phyloP scores from a whole-genome alignment of 2,888 invertebrate species.

The Leptinotarsa tumamoca region DNA sequence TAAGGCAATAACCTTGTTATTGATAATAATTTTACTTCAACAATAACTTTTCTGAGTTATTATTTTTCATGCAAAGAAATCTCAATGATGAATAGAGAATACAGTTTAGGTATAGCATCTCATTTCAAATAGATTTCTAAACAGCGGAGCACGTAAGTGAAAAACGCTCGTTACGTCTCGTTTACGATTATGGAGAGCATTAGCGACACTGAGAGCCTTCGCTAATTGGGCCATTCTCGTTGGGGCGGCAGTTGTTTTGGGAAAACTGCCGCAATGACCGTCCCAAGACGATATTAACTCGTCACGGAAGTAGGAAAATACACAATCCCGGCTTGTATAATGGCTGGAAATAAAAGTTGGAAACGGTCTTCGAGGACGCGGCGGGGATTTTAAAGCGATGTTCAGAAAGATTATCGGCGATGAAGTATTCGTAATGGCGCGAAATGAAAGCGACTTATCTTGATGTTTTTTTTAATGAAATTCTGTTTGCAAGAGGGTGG shows the following conservation, averaged over 20 bases:
- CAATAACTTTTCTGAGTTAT: too few relatives aligned
- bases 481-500: too few relatives aligned
- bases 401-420: slow-evolving; percentile 20
- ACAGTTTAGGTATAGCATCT: slow-evolving; percentile 2
- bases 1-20: too few relatives aligned
- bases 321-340: slow-evolving; percentile 24
- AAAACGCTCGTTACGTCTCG: slow-evolving; percentile 42
- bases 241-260: slow-evolving; percentile 43
- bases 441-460: background rate
- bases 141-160: slow-evolving; percentile 37
- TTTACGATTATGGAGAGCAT: slow-evolving; percentile 46
- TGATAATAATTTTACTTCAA: too few relatives aligned
- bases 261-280: slow-evolving; percentile 40
- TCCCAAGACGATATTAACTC: slow-evolving; percentile 34
- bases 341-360: slow-evolving; percentile 30
- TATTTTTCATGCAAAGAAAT: too few relatives aligned
- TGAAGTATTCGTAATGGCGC: slow-evolving; percentile 5
- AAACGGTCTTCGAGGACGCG: slow-evolving; percentile 8
- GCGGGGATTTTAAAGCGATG: slow-evolving; percentile 5
- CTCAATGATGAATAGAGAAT: too few relatives aligned
- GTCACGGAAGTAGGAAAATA: slow-evolving; percentile 27
- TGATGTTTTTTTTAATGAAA: slow-evolving; percentile 2
- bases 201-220: slow-evolving; percentile 41
- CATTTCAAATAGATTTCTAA: slow-evolving; percentile 15
- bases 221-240: slow-evolving; percentile 46